phyloP scores from a whole-genome alignment of 2,797 vertebrate genomes.

The Carapus acus region DNA sequence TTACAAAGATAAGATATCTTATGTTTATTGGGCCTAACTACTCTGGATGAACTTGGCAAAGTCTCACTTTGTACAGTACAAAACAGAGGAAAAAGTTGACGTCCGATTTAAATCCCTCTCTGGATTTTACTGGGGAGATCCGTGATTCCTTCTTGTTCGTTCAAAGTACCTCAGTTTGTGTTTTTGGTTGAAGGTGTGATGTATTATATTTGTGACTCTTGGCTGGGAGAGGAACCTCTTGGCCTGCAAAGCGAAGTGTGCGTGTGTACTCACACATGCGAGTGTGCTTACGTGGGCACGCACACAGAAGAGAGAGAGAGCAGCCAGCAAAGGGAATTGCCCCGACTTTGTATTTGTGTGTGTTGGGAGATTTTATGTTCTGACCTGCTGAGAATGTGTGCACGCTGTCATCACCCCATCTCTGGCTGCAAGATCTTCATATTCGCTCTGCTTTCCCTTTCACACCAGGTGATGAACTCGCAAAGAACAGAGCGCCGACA shows the following conservation, averaged over 20 bases:
- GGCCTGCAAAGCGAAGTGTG: slow-evolving; percentile 1
- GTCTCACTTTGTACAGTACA: slow-evolving; percentile 11
- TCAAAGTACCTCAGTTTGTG: slow-evolving; percentile 29
- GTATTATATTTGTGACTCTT: slow-evolving; percentile 26
- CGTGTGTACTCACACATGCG: no score
- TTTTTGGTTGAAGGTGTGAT: slow-evolving; percentile 44
- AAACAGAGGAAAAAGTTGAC: slow-evolving; percentile 3
- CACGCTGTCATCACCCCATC: slow-evolving; percentile 22
- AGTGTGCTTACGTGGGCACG: no score
- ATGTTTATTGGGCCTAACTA: slow-evolving; percentile 4
- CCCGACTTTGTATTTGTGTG: slow-evolving; percentile 6
- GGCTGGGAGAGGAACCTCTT: slow-evolving; percentile 22
- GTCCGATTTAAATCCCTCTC: slow-evolving; percentile 32
- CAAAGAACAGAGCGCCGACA: slow-evolving; percentile 75
- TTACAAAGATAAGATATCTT: slow-evolving; percentile 24
- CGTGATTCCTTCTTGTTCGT: slow-evolving; percentile 17
- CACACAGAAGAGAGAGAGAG: no score
- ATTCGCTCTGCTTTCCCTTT: slow-evolving; percentile 35
- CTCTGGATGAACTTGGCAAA: neutral
- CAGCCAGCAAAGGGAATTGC: neutral
- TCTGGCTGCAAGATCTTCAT: neutral
- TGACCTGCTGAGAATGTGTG: slow-evolving; percentile 4
- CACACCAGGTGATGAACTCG: slow-evolving; percentile 86
- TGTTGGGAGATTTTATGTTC: slow-evolving; percentile 14
- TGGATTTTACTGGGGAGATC: slow-evolving; percentile 20